phyloP scores from a whole-genome alignment of 2,113 vertebrate genomes.

The Paratilapia polleni region DNA sequence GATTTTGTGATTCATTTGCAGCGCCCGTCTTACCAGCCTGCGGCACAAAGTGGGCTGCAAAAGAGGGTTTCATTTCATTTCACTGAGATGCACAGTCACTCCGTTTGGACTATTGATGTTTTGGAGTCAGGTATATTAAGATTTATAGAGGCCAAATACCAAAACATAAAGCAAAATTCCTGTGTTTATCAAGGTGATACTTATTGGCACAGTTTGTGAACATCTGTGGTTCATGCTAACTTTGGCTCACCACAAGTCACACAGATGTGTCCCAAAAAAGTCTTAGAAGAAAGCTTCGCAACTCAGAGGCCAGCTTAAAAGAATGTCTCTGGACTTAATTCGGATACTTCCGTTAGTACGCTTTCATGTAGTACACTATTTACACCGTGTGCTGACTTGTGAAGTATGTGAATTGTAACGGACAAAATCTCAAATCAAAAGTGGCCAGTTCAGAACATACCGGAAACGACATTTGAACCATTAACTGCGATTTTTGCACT shows the following conservation, averaged over 20 bases:
- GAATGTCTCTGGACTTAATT: background rate
- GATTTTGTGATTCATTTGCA: constrained; percentile 18
- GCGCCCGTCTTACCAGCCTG: background rate
- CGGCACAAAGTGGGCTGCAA: background rate
- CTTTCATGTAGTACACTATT: background rate
- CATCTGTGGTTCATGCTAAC: background rate
- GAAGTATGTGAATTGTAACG: too few relatives aligned
- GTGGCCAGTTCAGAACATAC: too few relatives aligned
- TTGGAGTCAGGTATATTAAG: background rate
- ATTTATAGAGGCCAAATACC: background rate
- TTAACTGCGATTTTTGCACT: too few relatives aligned
- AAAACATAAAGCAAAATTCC: background rate
- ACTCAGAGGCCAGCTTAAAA: too few relatives aligned
- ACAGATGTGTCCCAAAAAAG: background rate
- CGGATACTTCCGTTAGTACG: background rate
- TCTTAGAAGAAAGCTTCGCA: background rate
- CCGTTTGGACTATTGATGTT: background rate
- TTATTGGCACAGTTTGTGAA: background rate
- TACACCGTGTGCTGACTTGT: too few relatives aligned
- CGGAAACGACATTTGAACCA: too few relatives aligned
- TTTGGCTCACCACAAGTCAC: too few relatives aligned
- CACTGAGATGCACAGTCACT: background rate
- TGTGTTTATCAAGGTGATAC: background rate
- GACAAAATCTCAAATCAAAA: too few relatives aligned
- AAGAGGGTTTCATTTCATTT: background rate